phyloP scores from a whole-genome alignment of 2,888 invertebrate species.

The Keiferia lycopersicella region DNA sequence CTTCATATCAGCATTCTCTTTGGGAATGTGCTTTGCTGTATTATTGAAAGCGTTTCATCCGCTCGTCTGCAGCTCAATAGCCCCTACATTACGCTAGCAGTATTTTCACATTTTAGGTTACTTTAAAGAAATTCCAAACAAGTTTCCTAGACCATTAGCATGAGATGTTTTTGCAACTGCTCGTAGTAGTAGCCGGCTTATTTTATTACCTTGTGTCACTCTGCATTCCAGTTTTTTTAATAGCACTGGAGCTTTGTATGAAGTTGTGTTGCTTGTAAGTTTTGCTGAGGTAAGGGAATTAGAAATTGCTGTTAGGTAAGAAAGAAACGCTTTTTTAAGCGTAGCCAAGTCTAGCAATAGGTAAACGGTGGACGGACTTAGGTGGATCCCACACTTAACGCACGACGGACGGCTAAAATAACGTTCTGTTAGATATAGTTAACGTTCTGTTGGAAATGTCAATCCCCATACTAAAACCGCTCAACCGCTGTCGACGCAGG shows the following conservation, averaged over 20 bases:
- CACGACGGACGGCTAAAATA: too few relatives aligned
- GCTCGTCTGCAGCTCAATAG: constrained; percentile 33
- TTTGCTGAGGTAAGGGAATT: too few relatives aligned
- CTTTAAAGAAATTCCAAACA: constrained; percentile 27
- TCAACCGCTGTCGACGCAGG: too few relatives aligned
- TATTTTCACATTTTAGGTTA: constrained; percentile 29
- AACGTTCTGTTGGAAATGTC: too few relatives aligned
- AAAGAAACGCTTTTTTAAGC: too few relatives aligned
- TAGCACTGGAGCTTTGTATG: background rate
- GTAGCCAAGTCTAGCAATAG: too few relatives aligned
- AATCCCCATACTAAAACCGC: too few relatives aligned
- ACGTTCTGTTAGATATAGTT: too few relatives aligned
- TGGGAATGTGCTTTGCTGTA: background rate
- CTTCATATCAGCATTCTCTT: too few relatives aligned
- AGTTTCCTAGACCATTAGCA: constrained; percentile 28
- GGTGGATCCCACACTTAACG: too few relatives aligned
- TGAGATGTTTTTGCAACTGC: constrained; percentile 18
- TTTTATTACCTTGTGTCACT: constrained; percentile 23
- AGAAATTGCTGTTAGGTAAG: too few relatives aligned
- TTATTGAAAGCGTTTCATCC: constrained; percentile 14
- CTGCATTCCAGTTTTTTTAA: constrained; percentile 9
- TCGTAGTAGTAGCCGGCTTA: constrained; percentile 8
- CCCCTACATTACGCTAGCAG: constrained; percentile 36
- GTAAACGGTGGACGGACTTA: too few relatives aligned
- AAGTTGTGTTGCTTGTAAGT: background rate